A percentile compares a stretch with the other conserved stretches of the same genome.
These are phyloP conservation scores for Tragelaphus buxtoni DNA, from an alignment of 2,113 vertebrate species.

Conservation along the genomic window DNA sequence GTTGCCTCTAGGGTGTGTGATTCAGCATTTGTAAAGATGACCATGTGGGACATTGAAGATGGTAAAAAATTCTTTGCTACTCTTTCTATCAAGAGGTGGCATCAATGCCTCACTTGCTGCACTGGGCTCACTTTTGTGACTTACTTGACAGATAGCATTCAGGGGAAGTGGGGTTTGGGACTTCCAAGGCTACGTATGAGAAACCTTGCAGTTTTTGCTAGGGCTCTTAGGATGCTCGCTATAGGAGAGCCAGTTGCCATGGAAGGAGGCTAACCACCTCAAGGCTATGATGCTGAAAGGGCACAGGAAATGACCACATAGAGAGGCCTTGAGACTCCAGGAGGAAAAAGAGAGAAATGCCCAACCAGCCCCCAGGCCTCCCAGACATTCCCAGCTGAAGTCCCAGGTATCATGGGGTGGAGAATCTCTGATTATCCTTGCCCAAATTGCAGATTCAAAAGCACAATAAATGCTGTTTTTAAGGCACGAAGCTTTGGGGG, in stretches of 20 bases:
- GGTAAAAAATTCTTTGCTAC: neutral
- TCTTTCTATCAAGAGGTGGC: neutral
- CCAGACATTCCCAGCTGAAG: neutral
- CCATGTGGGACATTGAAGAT: neutral
- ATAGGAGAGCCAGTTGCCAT: neutral
- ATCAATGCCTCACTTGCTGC: neutral
- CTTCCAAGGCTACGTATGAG: neutral
- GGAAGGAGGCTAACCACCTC: neutral
- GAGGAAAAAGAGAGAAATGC: neutral
- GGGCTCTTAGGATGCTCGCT: neutral
- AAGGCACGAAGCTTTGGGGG: neutral
- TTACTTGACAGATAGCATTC: neutral
- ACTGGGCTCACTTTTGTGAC: neutral
- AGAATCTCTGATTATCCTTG: neutral
- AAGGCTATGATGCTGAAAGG: neutral
- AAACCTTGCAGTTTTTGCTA: neutral
- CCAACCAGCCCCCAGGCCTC: neutral
- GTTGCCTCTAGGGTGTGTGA: neutral
- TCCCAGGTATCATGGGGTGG: neutral
- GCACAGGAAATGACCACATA: neutral
- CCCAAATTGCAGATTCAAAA: conserved; percentile 3
- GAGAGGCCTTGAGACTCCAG: neutral
- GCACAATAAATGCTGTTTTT: neutral
- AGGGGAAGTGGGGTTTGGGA: neutral
- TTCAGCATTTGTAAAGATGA: neutral